Evolutionary conservation across 2,113 vertebrate species (phyloP), one percentile per base, ranked within the genome.

Genomic region (Halichoeres trimaculatus): DNA sequence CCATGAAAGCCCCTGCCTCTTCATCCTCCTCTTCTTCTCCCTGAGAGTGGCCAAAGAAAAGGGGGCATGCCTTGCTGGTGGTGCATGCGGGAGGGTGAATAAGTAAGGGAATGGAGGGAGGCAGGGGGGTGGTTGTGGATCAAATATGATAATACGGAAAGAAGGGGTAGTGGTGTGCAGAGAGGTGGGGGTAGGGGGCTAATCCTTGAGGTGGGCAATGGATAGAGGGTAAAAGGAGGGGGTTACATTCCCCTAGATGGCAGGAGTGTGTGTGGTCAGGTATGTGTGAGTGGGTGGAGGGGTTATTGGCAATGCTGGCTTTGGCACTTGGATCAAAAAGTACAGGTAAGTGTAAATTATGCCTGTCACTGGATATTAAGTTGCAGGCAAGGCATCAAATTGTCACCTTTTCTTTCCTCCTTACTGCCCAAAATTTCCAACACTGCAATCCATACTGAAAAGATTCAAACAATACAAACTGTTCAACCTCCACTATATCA

Each of bases 41-140:
- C 91, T 90, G 90, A 93, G 90, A 93, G 93, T 90, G 84, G 83
- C 84, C 87, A 87, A 90, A 93, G 94, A 95, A 95, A 93, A 91
- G 92, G 91, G 92, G 78, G 91, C 80, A 66, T 84, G 92, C 92
- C 91, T 95, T 93, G 87, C 93, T 94, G 93, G 93, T 94, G 92
- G 92, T 94, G 88, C 88, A 89, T 89, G 87, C 83, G 90, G 90
- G 89, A 90, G 90, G 89, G 87, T 88, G 79, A 81, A 83, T 80
- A 75, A 69, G 83, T 76, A 54, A 70, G 11, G 47, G 24, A 48
- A 48, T 63, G 59, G 57, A 82, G 65, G 43, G 45, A 13, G 9
- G 12, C 3, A 30, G 38, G 67, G 45, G 62, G 54, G 9, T 22
- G 22, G 82, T 60, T 81, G 84, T 83, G 84, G 91, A 92, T 93